Conservation (phyloP, 1,140 invertebrate genomes). For the Drosophila ohnishii region DNA sequence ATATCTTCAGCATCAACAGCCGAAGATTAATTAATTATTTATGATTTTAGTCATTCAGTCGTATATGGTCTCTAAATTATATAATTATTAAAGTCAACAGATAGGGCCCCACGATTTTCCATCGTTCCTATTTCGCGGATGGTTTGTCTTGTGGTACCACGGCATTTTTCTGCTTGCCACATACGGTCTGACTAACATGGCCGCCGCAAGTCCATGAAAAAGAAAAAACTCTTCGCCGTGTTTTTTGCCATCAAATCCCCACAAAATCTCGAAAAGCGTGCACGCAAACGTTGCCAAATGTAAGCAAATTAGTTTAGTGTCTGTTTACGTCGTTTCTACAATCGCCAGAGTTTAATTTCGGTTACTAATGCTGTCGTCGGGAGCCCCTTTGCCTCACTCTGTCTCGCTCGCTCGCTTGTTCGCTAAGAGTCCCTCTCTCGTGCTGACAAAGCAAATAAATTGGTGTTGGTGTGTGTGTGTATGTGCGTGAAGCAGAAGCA, state of each 20-base stretch:
- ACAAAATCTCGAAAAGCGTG: slow-evolving; percentile 60
- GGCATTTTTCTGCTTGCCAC: neutral
- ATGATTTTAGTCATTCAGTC: too few relatives aligned
- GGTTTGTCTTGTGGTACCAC: neutral
- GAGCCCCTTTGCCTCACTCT: slow-evolving; percentile 39
- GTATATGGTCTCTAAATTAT: too few relatives aligned
- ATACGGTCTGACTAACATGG: slow-evolving; percentile 55
- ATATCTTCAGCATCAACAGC: too few relatives aligned
- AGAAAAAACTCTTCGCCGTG: slow-evolving; percentile 68
- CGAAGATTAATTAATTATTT: too few relatives aligned
- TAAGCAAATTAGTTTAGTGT: slow-evolving; percentile 77
- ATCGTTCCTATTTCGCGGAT: neutral
- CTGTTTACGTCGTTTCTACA: slow-evolving; percentile 61
- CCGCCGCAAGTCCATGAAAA: slow-evolving; percentile 40
- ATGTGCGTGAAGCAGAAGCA: slow-evolving; percentile 29
- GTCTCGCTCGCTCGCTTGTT: slow-evolving; percentile 35
- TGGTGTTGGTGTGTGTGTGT: slow-evolving; percentile 42
- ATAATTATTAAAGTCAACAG: too few relatives aligned
- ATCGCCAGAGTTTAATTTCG: slow-evolving; percentile 46
- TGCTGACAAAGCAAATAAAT: slow-evolving; percentile 71
- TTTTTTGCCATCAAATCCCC: slow-evolving; percentile 44
- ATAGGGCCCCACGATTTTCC: neutral
- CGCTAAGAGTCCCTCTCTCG: slow-evolving; percentile 34
- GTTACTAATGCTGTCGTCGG: slow-evolving; percentile 45
- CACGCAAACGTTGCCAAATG: slow-evolving; percentile 67